These are phyloP conservation scores for Drosophila lutescens DNA, from an alignment of 2,888 invertebrate species.

Conservation along the genomic window DNA sequence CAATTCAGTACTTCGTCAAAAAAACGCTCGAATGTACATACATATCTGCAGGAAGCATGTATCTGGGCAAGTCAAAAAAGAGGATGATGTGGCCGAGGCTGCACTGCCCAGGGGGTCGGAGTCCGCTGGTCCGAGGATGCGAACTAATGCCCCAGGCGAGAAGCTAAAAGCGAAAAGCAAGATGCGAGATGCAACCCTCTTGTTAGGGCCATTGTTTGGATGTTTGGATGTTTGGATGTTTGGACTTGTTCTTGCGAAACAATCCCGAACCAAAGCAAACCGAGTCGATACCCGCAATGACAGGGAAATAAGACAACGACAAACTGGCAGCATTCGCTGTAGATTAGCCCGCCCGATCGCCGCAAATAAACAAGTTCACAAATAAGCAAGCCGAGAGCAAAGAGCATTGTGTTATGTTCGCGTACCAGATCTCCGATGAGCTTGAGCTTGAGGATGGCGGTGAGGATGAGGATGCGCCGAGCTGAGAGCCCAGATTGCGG, in stretches of 20 bases:
- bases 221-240: conserved; percentile 29
- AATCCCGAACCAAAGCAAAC: conserved; percentile 44
- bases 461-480: conserved; percentile 12
- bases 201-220: conserved; percentile 42
- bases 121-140: conserved; percentile 18
- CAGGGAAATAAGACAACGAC: conserved; percentile 55
- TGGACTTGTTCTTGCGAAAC: conserved; percentile 66
- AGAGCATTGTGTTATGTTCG: conserved; percentile 40
- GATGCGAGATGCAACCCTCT: conserved; percentile 36
- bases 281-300: conserved; percentile 56
- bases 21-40: conserved; percentile 4
- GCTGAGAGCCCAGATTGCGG: conserved; percentile 13
- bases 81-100: conserved; percentile 33
- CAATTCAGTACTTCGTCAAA: conserved; percentile 33
- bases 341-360: conserved; percentile 69
- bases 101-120: conserved; percentile 44
- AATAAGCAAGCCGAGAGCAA: conserved; percentile 61
- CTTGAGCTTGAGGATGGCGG: not conserved
- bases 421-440: conserved; percentile 54
- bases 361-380: conserved; percentile 75
- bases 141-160: conserved; percentile 38
- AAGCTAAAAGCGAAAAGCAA: conserved; percentile 6
- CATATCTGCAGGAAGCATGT: conserved; percentile 32
- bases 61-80: conserved; percentile 27
- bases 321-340: conserved; percentile 52